A percentile compares a stretch with the other conserved stretches of the same genome.
Evolutionary conservation across 2,888 invertebrate genomes (phyloP).

Genomic region (Portevinia maculata): DNA sequence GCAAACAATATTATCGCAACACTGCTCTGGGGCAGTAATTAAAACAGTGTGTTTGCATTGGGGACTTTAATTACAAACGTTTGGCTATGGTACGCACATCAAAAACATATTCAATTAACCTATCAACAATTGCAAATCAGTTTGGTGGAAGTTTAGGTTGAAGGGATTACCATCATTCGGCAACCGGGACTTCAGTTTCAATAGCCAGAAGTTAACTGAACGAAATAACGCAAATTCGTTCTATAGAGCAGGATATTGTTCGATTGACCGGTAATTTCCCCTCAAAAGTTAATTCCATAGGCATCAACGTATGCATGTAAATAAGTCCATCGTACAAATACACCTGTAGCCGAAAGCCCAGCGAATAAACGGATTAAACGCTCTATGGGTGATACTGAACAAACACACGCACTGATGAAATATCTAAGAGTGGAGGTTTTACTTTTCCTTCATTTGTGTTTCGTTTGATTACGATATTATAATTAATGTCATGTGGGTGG

Average conservation of each 20-base stretch:
- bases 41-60: slow-evolving; percentile 49
- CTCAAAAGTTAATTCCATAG: slow-evolving; percentile 42
- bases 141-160: not conserved
- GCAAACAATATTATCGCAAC: slow-evolving; percentile 33
- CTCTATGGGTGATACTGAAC: not conserved
- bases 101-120: slow-evolving; percentile 49
- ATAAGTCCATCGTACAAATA: not conserved
- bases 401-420: slow-evolving; percentile 9
- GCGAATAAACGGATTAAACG: slow-evolving; percentile 23
- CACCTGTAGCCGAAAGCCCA: not conserved
- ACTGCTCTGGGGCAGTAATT: slow-evolving; percentile 28
- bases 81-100: slow-evolving; percentile 24
- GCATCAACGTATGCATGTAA: slow-evolving; percentile 1
- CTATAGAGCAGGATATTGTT: slow-evolving; percentile 13
- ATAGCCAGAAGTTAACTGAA: slow-evolving; percentile 22
- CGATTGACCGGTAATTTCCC: slow-evolving; percentile 28
- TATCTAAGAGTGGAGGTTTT: slow-evolving; percentile 21
- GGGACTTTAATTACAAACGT: slow-evolving; percentile 30
- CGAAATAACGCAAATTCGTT: slow-evolving; percentile 38
- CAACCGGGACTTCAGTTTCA: slow-evolving; percentile 1
- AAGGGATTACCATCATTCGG: not conserved
- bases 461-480: slow-evolving; percentile 22
- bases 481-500: slow-evolving; percentile 34
- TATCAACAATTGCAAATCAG: slow-evolving; percentile 43
- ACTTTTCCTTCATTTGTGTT: slow-evolving; percentile 29